Evolutionary conservation across 2,113 vertebrate species (phyloP).

Genomic region (Phylloscopus trochiloides): DNA sequence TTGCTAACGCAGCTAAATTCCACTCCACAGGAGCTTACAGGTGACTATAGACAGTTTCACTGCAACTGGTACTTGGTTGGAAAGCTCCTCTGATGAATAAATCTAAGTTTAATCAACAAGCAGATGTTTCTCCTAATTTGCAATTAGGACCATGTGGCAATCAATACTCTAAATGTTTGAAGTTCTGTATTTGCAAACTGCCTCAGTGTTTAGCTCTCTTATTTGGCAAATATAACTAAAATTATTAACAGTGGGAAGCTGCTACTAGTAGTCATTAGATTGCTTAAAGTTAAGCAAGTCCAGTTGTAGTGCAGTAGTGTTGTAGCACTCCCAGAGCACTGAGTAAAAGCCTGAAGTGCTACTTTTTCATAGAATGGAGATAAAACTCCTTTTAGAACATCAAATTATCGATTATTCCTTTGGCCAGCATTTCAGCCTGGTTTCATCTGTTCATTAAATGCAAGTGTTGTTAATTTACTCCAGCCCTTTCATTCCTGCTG

Average conservation of each 20-base stretch:
- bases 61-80: neutral
- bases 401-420: neutral
- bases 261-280: neutral
- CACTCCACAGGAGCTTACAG: constrained; percentile 95
- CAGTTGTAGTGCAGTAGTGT: neutral
- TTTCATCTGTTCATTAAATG: neutral
- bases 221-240: neutral
- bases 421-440: neutral
- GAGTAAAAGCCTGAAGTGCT: neutral
- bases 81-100: neutral
- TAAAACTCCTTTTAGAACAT: neutral
- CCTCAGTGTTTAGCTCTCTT: neutral
- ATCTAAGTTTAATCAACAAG: neutral
- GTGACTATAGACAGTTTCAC: constrained; percentile 58
- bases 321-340: neutral
- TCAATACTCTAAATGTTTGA: neutral
- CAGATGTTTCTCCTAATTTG: neutral
- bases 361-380: neutral
- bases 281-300: neutral
- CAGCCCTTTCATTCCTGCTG: neutral
- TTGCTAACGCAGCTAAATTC: constrained; percentile 93
- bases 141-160: neutral
- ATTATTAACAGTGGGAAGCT: neutral
- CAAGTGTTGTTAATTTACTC: neutral
- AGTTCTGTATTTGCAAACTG: neutral